Percentiles rank a stretch among this genome's conserved stretches.
Evolutionary conservation across 2,888 invertebrate species (phyloP).

Genomic region (Julus scanicus): DNA sequence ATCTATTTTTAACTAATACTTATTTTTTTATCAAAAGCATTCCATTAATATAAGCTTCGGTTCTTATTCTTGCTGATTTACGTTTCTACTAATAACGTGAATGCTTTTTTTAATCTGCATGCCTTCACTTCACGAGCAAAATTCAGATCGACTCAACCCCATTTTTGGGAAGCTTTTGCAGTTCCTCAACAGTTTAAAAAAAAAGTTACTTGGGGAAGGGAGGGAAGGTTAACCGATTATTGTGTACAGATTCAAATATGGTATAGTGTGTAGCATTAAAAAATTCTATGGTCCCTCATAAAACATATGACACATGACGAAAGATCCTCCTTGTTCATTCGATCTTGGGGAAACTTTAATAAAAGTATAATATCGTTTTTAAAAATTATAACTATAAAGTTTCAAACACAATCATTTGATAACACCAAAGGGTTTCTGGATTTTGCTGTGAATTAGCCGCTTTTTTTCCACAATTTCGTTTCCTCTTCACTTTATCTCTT

Average conservation of each 20-base stretch:
- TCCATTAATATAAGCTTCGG: background rate
- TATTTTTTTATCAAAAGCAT: background rate
- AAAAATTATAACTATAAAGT: background rate
- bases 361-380: too few relatives aligned
- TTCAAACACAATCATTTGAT: background rate
- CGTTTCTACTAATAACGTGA: background rate
- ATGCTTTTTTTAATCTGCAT: background rate
- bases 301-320: too few relatives aligned
- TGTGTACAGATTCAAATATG: too few relatives aligned
- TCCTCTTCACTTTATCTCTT: conserved; percentile 39
- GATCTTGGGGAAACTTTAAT: background rate
- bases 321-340: too few relatives aligned
- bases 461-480: conserved; percentile 55
- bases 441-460: conserved; percentile 62
- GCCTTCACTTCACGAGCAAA: background rate
- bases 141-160: background rate
- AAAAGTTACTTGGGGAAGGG: too few relatives aligned
- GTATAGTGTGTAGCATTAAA: too few relatives aligned
- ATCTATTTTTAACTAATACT: conserved; percentile 10
- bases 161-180: background rate
- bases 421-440: background rate
- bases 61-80: background rate
- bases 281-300: too few relatives aligned
- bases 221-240: too few relatives aligned
- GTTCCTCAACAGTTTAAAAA: background rate